A percentile compares a stretch with the other conserved stretches of the same genome.
Evolutionary conservation across 2,113 vertebrate genomes (phyloP).

Genomic region (Chaetura pelagica): DNA sequence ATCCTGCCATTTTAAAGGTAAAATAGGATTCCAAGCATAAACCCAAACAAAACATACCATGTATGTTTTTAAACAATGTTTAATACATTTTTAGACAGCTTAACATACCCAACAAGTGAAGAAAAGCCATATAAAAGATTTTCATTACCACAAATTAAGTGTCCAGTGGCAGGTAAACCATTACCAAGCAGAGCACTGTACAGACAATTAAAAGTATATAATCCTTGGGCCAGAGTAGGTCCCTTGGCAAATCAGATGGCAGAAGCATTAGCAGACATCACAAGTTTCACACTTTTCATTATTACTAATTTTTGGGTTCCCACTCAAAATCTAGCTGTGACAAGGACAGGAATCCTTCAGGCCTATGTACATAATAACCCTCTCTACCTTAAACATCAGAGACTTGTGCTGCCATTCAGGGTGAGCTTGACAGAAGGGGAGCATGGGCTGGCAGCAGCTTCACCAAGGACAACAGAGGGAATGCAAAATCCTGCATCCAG

Average conservation of each 20-base stretch:
- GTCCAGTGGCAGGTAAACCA: neutral
- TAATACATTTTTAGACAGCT: neutral
- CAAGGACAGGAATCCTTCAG: neutral
- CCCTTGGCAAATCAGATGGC: rapidly evolving
- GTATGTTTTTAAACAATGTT: neutral
- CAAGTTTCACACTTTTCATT: neutral
- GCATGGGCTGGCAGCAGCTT: neutral
- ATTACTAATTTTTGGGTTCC: neutral
- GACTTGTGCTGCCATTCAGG: neutral
- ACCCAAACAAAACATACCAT: neutral
- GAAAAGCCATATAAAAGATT: neutral
- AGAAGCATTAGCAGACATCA: neutral
- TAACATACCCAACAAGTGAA: neutral
- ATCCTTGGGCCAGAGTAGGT: neutral
- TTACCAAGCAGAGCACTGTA: neutral
- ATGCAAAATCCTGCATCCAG: neutral
- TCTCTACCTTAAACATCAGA: neutral
- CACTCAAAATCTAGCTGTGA: neutral
- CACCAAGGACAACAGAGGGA: neutral
- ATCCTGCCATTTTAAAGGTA: neutral
- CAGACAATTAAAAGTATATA: neutral
- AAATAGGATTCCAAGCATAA: neutral
- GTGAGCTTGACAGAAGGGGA: neutral
- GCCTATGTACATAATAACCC: neutral
- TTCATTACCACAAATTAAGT: neutral